Conservation (phyloP, 1,140 invertebrate genomes). For the Centruroides sculpturatus region DNA sequence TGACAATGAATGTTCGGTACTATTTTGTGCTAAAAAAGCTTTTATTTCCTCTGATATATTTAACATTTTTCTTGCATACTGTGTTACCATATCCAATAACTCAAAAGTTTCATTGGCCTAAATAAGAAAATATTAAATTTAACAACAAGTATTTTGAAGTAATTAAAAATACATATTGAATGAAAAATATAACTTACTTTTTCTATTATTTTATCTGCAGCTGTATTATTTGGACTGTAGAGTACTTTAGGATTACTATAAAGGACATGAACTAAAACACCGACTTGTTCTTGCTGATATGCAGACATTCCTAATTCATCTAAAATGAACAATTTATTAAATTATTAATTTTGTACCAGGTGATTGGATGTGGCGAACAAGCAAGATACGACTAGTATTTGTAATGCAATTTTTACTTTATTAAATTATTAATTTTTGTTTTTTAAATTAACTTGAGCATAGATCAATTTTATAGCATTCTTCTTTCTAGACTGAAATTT, state of each 20-base stretch:
- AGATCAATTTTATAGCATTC: too few species aligned
- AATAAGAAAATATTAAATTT: background rate
- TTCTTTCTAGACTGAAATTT: too few species aligned
- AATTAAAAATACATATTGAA: too few species aligned
- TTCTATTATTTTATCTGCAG: constrained; percentile 30
- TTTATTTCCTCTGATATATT: constrained; percentile 31
- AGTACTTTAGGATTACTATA: constrained; percentile 36
- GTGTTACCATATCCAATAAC: constrained; percentile 29
- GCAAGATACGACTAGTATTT: too few species aligned
- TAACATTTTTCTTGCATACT: constrained; percentile 31
- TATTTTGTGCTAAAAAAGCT: constrained; percentile 25
- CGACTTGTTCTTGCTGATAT: constrained; percentile 28
- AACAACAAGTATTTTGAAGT: background rate
- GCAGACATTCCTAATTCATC: constrained; percentile 29
- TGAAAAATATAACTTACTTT: constrained; percentile 22
- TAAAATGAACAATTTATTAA: constrained; percentile 6
- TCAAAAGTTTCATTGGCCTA: constrained; percentile 35
- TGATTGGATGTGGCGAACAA: too few species aligned
- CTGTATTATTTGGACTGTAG: constrained; percentile 32
- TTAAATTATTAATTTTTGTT: too few species aligned
- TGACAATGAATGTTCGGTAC: constrained; percentile 23
- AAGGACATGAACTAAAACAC: constrained; percentile 32
- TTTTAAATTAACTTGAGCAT: too few species aligned
- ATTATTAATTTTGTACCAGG: too few species aligned
- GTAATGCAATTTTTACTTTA: too few species aligned